Conservation (phyloP, 2,888 invertebrate species). For the Ctenicera cuprea region DNA sequence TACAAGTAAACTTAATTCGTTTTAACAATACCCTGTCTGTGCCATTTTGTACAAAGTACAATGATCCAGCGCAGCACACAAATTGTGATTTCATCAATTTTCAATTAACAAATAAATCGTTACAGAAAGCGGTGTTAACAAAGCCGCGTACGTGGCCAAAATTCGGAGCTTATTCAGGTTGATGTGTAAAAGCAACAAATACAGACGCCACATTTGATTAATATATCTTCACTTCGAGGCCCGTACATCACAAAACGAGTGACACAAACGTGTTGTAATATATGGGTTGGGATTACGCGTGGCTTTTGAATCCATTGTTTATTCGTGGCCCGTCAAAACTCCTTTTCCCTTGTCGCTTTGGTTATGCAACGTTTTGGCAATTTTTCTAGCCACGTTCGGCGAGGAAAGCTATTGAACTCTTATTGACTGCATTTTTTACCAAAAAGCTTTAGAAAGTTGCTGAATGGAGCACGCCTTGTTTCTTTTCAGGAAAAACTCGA, state of each 20-base stretch:
- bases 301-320: constrained; percentile 29
- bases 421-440: constrained; percentile 10
- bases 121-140: constrained; percentile 15
- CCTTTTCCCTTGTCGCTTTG: not conserved
- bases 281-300: constrained; percentile 14
- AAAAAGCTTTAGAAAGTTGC: constrained; percentile 5
- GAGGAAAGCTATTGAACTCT: constrained; percentile 4
- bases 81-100: constrained; percentile 6
- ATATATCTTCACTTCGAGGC: constrained; percentile 14
- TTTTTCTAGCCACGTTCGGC: constrained; percentile 5
- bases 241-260: constrained; percentile 19
- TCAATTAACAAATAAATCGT: constrained; percentile 12
- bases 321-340: constrained; percentile 12
- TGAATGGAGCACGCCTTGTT: constrained; percentile 13
- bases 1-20: too few relatives aligned
- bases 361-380: constrained; percentile 6
- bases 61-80: too few relatives aligned
- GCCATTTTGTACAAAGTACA: too few relatives aligned
- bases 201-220: constrained; percentile 23
- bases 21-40: too few relatives aligned
- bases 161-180: not conserved
- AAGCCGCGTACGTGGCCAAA: constrained; percentile 16
- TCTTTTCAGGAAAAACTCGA: not conserved
- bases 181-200: constrained; percentile 19
- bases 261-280: constrained; percentile 18